Base-by-base conservation (phyloP, 1,140 invertebrate genomes). In the Drosophila simulans region DNA sequence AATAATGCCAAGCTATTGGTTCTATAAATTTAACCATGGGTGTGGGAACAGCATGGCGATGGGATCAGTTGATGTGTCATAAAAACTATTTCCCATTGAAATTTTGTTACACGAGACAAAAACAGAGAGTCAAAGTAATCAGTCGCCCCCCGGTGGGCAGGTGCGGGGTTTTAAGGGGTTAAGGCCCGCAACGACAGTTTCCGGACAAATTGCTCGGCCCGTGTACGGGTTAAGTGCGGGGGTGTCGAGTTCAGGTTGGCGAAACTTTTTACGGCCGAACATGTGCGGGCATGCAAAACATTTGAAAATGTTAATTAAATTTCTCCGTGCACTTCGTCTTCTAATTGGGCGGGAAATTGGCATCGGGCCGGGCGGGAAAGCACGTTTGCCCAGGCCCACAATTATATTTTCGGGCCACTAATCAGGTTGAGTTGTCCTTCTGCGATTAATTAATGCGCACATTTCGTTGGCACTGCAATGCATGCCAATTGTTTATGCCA, bases 271-370 rank as follows among this genome's bases (percentile, higher is more conserved):
- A 71, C 43, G 55, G 59, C 63, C 52, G 73, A 55, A 80, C 77
- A 80, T 80, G 77, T 78, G 39, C 77, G 53, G 70, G 78, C 59
- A 77, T 81, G 73, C 78, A 80, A 81, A 83, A 73, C 80, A 83
- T 83, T 83, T 83, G 63, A 84, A 84, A 83, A 83, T 83, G 80
- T 83, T 83, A 84, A 83, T 83, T 83, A 83, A 83, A 83, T 84
- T 83, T 83, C 77, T 84, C 75, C 37, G 57, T 82, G 76, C 80
- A 84, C 69, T 82, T 58, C 75, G 52, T 70, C 64, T 80, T 71
- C 76, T 84, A 84, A 83, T 79, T 83, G 80, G 80, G 45, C 55
- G 49, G 62, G 49, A 66, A 70, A 70, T 70, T 69, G 66, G 49
- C 66, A 70, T 56, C 42, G 42, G 42, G 8, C 10, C 10, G 15